Evolutionary conservation across 2,888 invertebrate species (phyloP).

Genomic region (Drosophila paramelanica): DNA sequence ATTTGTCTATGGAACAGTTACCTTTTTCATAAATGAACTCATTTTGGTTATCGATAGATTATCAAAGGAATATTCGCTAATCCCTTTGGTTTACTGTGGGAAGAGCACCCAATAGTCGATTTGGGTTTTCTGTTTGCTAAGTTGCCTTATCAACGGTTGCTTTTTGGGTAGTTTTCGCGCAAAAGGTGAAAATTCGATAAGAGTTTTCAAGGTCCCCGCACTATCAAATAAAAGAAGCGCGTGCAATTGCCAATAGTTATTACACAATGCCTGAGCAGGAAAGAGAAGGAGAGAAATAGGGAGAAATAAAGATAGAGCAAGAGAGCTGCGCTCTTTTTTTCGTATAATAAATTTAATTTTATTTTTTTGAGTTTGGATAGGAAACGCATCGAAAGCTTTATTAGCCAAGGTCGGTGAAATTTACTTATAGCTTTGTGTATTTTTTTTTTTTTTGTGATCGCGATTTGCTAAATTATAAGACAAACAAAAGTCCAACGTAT

Average conservation of each 20-base stretch:
- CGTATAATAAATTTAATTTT: background rate
- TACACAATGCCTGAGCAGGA: conserved; percentile 40
- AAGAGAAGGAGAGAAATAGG: background rate
- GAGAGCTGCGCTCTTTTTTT: background rate
- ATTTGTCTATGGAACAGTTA: too few relatives aligned
- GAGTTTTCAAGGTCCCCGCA: conserved; percentile 76
- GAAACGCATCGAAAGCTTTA: conserved; percentile 44
- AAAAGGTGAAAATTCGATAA: conserved; percentile 83
- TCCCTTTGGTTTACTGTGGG: background rate
- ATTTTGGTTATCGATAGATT: background rate
- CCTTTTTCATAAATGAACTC: too few relatives aligned
- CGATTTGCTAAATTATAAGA: conserved; percentile 44
- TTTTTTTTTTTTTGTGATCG: conserved; percentile 13
- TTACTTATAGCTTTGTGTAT: conserved; percentile 12
- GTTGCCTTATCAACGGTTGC: conserved; percentile 35
- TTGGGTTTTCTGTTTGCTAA: background rate
- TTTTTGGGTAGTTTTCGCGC: conserved; percentile 69
- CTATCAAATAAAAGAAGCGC: conserved; percentile 38
- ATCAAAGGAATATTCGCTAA: background rate
- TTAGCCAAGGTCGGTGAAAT: conserved; percentile 72
- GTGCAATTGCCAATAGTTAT: conserved; percentile 44
- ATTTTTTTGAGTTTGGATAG: conserved; percentile 4
- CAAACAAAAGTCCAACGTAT: conserved; percentile 27
- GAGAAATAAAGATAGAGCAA: background rate
- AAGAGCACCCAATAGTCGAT: conserved; percentile 22